phyloP scores from a whole-genome alignment of 2,888 invertebrate genomes.

The Doris montereyensis region DNA sequence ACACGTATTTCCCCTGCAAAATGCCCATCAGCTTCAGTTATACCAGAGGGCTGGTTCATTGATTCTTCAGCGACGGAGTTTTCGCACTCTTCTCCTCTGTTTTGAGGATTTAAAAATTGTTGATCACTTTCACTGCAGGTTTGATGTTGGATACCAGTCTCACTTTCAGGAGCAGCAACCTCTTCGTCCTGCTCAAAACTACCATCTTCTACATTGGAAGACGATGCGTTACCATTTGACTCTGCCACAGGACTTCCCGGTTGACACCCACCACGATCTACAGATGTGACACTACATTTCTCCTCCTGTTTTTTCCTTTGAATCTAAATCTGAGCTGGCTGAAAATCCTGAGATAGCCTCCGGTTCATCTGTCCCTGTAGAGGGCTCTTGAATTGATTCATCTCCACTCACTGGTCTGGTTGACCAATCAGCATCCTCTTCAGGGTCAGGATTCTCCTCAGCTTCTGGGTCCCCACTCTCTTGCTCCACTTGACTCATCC shows the following conservation, averaged over 20 bases:
- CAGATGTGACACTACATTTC: not conserved
- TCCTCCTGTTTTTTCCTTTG: too few relatives aligned
- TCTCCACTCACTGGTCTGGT: not conserved
- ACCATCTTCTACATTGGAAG: not conserved
- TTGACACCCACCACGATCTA: not conserved
- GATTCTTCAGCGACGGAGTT: not conserved
- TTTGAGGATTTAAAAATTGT: not conserved
- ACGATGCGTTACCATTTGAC: not conserved
- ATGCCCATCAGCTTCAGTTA: not conserved
- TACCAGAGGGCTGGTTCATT: too few relatives aligned
- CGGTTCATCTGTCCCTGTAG: not conserved
- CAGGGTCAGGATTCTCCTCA: conserved; percentile 49
- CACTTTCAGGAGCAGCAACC: conserved; percentile 34
- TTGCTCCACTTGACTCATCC: too few relatives aligned
- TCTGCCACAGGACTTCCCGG: not conserved
- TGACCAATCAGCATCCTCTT: conserved; percentile 46
- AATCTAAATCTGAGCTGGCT: too few relatives aligned
- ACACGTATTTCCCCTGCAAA: too few relatives aligned
- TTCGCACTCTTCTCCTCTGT: not conserved
- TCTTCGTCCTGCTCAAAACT: conserved; percentile 38
- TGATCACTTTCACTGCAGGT: conserved; percentile 38
- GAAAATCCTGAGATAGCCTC: not conserved
- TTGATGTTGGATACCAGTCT: conserved; percentile 6
- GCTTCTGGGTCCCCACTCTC: conserved; percentile 40
- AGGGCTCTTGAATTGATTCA: not conserved